Conservation (phyloP, 1,140 invertebrate species). For the Cydia strobilella region DNA sequence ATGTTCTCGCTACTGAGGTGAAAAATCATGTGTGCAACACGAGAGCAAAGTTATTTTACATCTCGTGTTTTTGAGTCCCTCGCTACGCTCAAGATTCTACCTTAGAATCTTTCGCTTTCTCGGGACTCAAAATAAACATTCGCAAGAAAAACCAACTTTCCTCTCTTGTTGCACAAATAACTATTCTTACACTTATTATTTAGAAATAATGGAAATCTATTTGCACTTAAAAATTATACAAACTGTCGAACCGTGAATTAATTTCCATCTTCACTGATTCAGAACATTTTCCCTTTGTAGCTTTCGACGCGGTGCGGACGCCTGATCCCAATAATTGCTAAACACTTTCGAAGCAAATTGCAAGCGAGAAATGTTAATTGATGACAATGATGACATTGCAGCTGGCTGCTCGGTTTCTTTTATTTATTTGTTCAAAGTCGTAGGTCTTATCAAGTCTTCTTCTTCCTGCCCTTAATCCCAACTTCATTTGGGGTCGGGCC, state of each 20-base stretch:
- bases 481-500: too few species aligned
- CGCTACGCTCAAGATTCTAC: too few species aligned
- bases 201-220: conserved; percentile 6
- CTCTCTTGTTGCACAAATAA: too few species aligned
- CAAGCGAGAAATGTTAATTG: conserved; percentile 5
- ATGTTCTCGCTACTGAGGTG: too few species aligned
- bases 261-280: conserved; percentile 17
- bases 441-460: too few species aligned
- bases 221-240: not conserved
- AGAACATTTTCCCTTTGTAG: conserved; percentile 2
- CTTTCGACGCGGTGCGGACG: not conserved
- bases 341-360: conserved; percentile 21
- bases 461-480: too few species aligned
- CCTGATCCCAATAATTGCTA: conserved; percentile 23
- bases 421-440: not conserved
- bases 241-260: not conserved
- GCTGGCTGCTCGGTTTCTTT: not conserved
- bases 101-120: too few species aligned
- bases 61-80: too few species aligned
- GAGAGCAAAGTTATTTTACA: too few species aligned
- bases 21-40: too few species aligned
- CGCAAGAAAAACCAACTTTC: too few species aligned
- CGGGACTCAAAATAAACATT: too few species aligned
- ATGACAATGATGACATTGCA: conserved; percentile 18
- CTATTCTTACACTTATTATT: not conserved